Base-by-base conservation (phyloP, 2,888 invertebrate genomes). In the Parelbella ahira region DNA sequence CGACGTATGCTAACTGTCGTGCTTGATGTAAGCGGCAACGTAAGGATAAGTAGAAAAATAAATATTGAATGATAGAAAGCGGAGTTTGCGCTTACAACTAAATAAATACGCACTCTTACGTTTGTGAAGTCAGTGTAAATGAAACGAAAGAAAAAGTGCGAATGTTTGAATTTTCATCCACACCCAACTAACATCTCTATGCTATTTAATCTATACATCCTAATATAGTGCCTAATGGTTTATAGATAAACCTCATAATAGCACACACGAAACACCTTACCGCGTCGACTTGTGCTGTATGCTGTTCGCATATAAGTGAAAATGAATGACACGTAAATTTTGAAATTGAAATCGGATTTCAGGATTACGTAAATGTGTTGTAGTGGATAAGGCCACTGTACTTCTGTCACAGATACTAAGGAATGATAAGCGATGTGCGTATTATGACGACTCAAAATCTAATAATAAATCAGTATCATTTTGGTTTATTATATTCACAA, bases 31-130 rank as follows among this genome's bases (percentile, higher is more conserved):
- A 68, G 68, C 65, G 50, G 50, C 52, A 23, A 65, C 68, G 70
- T 71, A 68, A 78, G 82, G 82, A 79, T 86, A 86, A 87, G 79
- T 84, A 80, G 80, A 82, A 81, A 77, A 83, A 81, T 71, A 84
- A 87, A 87, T 87, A 86, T 87, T 86, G 69, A 65, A 68, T 78
- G 74, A 71, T 83, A 86, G 87, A 87, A 87, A 87, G 87, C 76
- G 80, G 67, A 68, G 79, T 83, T 81, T 76, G 74, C 74, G 73
- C 78, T 75, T 72, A 74, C 71, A 67, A 70, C 73, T 75, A 78
- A 68, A 65, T 58, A 57, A 59, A 75, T 65, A 69, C 59, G 53
- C 60, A 68, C 65, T 66, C 66, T 67, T 72, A 59, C 56, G 59
- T 69, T 71, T 78, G 68, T 71, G 70, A 72, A 64, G 63, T 51